Conservation (phyloP, 2,888 invertebrate species). For the Drosophila trichaetosa region DNA sequence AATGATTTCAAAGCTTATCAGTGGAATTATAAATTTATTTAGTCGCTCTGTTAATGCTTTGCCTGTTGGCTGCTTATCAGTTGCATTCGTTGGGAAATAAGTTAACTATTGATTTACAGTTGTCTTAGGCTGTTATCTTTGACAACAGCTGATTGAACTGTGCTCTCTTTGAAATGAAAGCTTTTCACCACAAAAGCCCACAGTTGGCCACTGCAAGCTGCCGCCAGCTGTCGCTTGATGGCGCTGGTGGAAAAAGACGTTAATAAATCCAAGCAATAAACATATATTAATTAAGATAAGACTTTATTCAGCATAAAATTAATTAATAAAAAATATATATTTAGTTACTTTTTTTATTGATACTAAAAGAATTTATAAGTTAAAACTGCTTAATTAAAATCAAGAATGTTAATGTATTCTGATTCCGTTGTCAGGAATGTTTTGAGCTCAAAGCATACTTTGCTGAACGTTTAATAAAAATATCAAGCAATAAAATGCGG, state of each 20-base stretch:
- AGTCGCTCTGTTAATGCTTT: not conserved
- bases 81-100: constrained; percentile 37
- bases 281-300: not conserved
- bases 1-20: not conserved
- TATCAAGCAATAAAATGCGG: not conserved
- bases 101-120: constrained; percentile 53
- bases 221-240: constrained; percentile 44
- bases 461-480: not conserved
- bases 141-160: constrained; percentile 43
- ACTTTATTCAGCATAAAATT: not conserved
- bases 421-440: not conserved
- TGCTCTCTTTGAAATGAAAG: constrained; percentile 38
- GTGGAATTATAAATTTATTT: not conserved
- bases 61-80: constrained; percentile 13
- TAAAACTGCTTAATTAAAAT: not conserved
- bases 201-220: not conserved
- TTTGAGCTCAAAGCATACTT: not conserved
- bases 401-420: not conserved
- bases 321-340: too few relatives aligned
- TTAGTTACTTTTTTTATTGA: not conserved
- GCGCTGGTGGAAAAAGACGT: constrained; percentile 35
- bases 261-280: not conserved
- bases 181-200: constrained; percentile 68
- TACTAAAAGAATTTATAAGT: not conserved
- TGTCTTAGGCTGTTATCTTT: constrained; percentile 34